Evolutionary conservation across 2,113 vertebrate species (phyloP), one percentile per base, ranked within the genome.

Genomic region (Garra rufa): DNA sequence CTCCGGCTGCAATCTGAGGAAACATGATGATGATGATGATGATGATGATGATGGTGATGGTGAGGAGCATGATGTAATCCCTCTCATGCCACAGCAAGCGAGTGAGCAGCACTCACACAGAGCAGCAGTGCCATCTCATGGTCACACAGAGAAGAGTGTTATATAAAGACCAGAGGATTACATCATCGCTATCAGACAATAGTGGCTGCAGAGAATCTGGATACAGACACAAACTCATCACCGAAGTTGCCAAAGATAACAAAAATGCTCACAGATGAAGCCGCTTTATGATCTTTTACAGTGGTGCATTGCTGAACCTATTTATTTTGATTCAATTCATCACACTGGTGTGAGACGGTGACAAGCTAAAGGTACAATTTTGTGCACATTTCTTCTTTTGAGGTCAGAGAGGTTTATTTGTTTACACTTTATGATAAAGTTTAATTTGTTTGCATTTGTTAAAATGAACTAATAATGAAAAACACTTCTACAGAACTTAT

Each of bases 111-210:
- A 4, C 38, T 38, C n/a, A 34, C 74, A 24, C 87, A 79, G 85
- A 85, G 30, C 84, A 50, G 77, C 65, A 89, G 74, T 73, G 79
- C 89, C 90, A 87, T 83, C 90, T 83, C 50, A 24, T 81, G 89
- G 78, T 61, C n/a, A 57, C 24, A 52, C 7, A 5, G 9, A 9
- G 63, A 24, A 55, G 34, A 1, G 34, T 19, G 14, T 82, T 87
- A 87, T 67, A 67, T 83, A 88, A 84, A 59, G 26, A 24, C 69
- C 46, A 74, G 17, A 50, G 79, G 50, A 91, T 90, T 87, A 91
- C 90, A 85, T 90, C 90, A 89, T 86, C 9, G 13, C 21, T 73
- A 67, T 79, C 26, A 81, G 52, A 61, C 41, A 65, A 80, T 65
- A 28, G 48, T 8, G 28, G n/a, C 9, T 21, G 9, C 11, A 7